Conservation (phyloP, 2,888 invertebrate genomes). For the Brenthis daphne region DNA sequence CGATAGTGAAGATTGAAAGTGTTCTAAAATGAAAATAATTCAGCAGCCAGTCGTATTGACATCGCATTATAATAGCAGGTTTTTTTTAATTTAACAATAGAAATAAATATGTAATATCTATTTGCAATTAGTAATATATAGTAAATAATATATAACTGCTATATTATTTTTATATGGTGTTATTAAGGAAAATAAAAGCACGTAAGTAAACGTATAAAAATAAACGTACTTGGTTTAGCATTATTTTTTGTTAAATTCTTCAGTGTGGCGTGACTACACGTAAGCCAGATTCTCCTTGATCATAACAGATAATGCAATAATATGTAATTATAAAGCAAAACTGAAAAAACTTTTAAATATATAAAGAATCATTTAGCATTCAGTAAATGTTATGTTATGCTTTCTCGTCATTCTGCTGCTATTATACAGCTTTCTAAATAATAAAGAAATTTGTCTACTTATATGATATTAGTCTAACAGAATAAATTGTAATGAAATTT, state of each 20-base stretch:
- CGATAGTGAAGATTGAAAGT: conserved; percentile 42
- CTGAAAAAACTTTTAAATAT: conserved; percentile 19
- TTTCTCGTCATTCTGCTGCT: conserved; percentile 28
- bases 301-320: conserved; percentile 45
- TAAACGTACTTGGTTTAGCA: conserved; percentile 29
- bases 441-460: conserved; percentile 16
- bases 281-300: conserved; percentile 50
- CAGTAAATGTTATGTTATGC: conserved; percentile 21
- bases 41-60: neutral
- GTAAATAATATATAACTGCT: neutral
- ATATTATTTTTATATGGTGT: conserved; percentile 1
- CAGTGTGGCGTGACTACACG: conserved; percentile 60
- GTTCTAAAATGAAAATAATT: conserved; percentile 15
- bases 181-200: neutral
- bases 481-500: conserved; percentile 7
- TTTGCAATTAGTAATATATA: no score
- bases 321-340: conserved; percentile 40
- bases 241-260: conserved; percentile 37
- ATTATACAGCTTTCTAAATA: conserved; percentile 37
- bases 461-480: conserved; percentile 13
- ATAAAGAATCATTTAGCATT: conserved; percentile 6
- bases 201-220: conserved; percentile 19
- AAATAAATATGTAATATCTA: no score
- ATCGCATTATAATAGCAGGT: neutral
- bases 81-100: neutral